Percentiles rank a stretch among this genome's conserved stretches.
Evolutionary conservation across 2,888 invertebrate genomes (phyloP).

Genomic region (Microplitis manilae): DNA sequence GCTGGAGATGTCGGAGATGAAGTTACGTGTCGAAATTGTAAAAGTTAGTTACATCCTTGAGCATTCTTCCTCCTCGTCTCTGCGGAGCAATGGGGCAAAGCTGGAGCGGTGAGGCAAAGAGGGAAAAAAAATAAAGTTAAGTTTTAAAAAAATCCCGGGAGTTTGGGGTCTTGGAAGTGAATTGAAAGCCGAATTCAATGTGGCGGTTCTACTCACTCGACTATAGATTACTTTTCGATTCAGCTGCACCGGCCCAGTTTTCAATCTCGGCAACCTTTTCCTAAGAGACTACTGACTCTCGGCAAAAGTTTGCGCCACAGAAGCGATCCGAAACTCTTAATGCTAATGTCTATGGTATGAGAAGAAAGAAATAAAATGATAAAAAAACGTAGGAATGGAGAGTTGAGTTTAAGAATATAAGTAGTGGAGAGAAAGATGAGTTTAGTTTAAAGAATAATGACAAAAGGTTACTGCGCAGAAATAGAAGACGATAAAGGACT

Average conservation of each 20-base stretch:
- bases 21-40: conserved; percentile 8
- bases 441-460: background rate
- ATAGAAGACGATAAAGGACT: conserved; percentile 12
- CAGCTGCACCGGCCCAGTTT: conserved; percentile 37
- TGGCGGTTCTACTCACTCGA: conserved; percentile 27
- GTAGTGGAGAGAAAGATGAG: conserved; percentile 12
- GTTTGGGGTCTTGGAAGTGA: conserved; percentile 30
- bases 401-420: background rate
- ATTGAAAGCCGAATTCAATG: conserved; percentile 42
- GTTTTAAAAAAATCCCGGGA: background rate
- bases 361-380: background rate
- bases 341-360: conserved; percentile 27
- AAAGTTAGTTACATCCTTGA: conserved; percentile 23
- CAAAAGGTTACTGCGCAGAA: background rate
- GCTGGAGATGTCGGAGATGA: background rate
- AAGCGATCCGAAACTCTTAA: conserved; percentile 34
- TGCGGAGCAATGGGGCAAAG: conserved; percentile 19
- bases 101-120: background rate
- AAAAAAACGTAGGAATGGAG: background rate
- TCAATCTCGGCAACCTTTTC: conserved; percentile 36
- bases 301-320: conserved; percentile 31
- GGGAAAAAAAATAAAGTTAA: background rate
- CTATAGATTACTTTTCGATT: conserved; percentile 47
- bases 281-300: conserved; percentile 2
- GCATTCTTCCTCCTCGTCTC: conserved; percentile 8